Percentiles rank a stretch among this genome's conserved stretches.
Evolutionary conservation across 35 echinoderm and acorn worm species (phyloP).

Genomic region (Apostichopus californicus): DNA sequence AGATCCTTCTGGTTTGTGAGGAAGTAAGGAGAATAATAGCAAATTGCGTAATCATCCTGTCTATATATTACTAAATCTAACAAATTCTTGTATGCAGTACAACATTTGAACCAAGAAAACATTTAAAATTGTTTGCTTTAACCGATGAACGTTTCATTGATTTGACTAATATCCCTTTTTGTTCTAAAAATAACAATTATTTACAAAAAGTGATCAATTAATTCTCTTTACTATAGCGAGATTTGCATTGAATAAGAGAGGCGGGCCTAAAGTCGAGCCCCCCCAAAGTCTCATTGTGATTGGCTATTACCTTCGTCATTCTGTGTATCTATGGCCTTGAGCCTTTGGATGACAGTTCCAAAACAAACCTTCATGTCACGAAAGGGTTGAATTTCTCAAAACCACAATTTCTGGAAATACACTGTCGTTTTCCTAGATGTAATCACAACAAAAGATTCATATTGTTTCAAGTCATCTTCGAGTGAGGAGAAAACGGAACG

Average conservation of each 20-base stretch:
- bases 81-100: too few species aligned
- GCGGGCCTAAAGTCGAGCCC: constrained; percentile 53
- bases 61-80: neutral
- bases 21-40: neutral
- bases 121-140: too few species aligned
- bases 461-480: neutral
- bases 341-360: constrained; percentile 84
- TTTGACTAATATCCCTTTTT: neutral
- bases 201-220: constrained; percentile 46
- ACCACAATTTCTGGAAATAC: constrained; percentile 10
- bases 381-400: constrained; percentile 48
- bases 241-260: constrained; percentile 80
- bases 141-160: too few species aligned
- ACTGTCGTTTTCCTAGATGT: neutral
- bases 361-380: constrained; percentile 74
- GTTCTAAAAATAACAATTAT: neutral
- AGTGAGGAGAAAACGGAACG: neutral
- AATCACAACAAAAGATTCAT: neutral
- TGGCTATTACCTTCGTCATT: constrained; percentile 65
- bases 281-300: constrained; percentile 54
- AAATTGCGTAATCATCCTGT: constrained; percentile 40
- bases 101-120: too few species aligned
- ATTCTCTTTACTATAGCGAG: constrained; percentile 66
- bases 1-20: constrained; percentile 33
- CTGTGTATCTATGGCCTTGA: constrained; percentile 82